These are phyloP conservation scores for Mamestra brassicae DNA, from an alignment of 2,888 invertebrate genomes.

Conservation along the genomic window DNA sequence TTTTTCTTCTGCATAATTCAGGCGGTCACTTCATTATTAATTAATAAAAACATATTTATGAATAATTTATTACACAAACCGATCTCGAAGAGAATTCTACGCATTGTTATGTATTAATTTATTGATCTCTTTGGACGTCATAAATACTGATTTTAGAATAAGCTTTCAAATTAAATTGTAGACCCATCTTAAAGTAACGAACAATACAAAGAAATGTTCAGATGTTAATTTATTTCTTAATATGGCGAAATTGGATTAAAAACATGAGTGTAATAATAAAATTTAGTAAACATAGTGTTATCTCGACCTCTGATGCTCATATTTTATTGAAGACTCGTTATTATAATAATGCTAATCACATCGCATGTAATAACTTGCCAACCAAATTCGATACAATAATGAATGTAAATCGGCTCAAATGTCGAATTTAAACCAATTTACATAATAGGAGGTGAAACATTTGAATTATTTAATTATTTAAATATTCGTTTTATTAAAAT, in stretches of 20 bases:
- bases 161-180: slow-evolving; percentile 47
- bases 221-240: slow-evolving; percentile 34
- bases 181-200: slow-evolving; percentile 46
- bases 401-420: slow-evolving; percentile 78
- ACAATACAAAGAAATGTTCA: slow-evolving; percentile 27
- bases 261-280: slow-evolving; percentile 4
- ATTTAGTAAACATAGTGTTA: slow-evolving; percentile 49
- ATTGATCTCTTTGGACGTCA: slow-evolving; percentile 75
- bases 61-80: slow-evolving; percentile 81
- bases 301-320: slow-evolving; percentile 53
- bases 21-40: slow-evolving; percentile 80
- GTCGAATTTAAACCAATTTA: slow-evolving; percentile 74
- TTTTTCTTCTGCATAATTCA: slow-evolving; percentile 74
- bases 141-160: slow-evolving; percentile 72
- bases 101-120: slow-evolving; percentile 82
- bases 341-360: slow-evolving; percentile 74
- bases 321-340: slow-evolving; percentile 58
- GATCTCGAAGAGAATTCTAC: slow-evolving; percentile 71
- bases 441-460: slow-evolving; percentile 77
- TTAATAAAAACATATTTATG: slow-evolving; percentile 86
- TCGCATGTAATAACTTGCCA: slow-evolving; percentile 72
- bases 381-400: slow-evolving; percentile 77
- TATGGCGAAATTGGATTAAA: slow-evolving; percentile 33
- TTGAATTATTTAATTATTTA: slow-evolving; percentile 74
- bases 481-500: slow-evolving; percentile 71